Evolutionary conservation across 2,888 invertebrate species (phyloP).

Genomic region (Drosophila neotestacea): DNA sequence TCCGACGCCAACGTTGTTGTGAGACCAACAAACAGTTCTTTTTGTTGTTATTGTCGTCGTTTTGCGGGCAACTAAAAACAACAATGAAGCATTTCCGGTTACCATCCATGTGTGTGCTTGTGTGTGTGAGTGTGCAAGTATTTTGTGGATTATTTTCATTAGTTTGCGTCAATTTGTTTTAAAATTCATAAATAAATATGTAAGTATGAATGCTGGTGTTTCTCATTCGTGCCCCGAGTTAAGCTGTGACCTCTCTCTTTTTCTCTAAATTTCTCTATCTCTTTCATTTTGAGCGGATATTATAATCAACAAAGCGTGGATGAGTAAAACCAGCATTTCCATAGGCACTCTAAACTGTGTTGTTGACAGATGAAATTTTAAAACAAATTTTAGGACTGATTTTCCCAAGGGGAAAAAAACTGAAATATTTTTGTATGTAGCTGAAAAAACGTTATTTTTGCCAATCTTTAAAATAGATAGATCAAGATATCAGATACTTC

Average conservation of each 20-base stretch:
- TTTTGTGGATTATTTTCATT: constrained; percentile 68
- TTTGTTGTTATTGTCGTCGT: constrained; percentile 32
- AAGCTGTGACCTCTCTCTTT: constrained; percentile 20
- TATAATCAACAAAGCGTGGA: constrained; percentile 33
- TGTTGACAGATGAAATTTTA: background rate
- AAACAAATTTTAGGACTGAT: background rate
- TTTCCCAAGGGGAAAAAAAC: background rate
- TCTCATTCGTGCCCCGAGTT: constrained; percentile 12
- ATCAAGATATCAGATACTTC: too few species aligned
- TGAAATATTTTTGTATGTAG: background rate
- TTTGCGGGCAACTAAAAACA: constrained; percentile 51
- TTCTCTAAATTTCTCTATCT: background rate
- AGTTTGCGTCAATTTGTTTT: constrained; percentile 76
- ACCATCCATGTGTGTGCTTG: constrained; percentile 25
- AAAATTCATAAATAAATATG: constrained; percentile 41
- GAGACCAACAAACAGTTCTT: constrained; percentile 2
- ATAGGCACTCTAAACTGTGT: background rate
- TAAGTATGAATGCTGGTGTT: constrained; percentile 7
- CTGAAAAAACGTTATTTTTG: too few species aligned
- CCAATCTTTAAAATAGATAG: too few species aligned
- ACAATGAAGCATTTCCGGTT: constrained; percentile 74
- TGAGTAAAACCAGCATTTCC: constrained; percentile 20
- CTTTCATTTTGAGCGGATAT: constrained; percentile 56
- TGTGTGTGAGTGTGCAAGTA: constrained; percentile 29
- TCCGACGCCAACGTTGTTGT: constrained; percentile 61